Base-by-base conservation (phyloP, 2,797 vertebrate species). In the Hybognathus amarus region DNA sequence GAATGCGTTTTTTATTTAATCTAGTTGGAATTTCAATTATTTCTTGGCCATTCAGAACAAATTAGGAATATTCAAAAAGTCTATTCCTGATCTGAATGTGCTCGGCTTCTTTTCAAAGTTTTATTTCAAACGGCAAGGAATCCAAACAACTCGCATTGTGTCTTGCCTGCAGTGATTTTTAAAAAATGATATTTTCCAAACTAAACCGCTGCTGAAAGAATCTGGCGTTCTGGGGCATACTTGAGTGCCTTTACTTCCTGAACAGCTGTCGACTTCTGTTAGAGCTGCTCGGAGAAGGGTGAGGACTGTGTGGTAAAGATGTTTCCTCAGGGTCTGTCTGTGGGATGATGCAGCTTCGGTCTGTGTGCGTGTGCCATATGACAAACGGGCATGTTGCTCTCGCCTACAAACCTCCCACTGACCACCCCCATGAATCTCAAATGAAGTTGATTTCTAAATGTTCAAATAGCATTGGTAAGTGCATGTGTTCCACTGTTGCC, bases 371-470 rank as follows among this genome's bases (percentile, higher is more conserved):
- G 91, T 92, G 92, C 92, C 91, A 92, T 93, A 93, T 94, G 92
- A 94, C 93, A 90, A 93, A 93, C 90, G 90, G 88, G 90, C 92
- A 91, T 92, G 93, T 91, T 92, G 91, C 92, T 93, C 90, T 92
- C 89, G 92, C 93, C 94, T 93, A 92, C 92, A 83, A 86, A 90
- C 91, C 92, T 86, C 93, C 93, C 91, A 94, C 93, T 89, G 88
- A 86, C 93, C 92, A 89, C 92, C 94, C 92, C 92, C 93, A 90
- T 89, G 87, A 93, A 83, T 91, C 90, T 93, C 54, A 92, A 85
- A 91, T 88, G 90, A 91, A 93, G 91, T 91, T 92, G 87, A 90
- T 90, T 90, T 90, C 89, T 90, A 88, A 86, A 92, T 91, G 90
- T 91, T 93, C 90, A 92, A 91, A 93, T 88, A 76, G 77, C 73